Evolutionary conservation across 92 coral and sea anemone species (phyloP), one percentile per base, ranked within the genome.

Genomic region (Siderastrea radians): DNA sequence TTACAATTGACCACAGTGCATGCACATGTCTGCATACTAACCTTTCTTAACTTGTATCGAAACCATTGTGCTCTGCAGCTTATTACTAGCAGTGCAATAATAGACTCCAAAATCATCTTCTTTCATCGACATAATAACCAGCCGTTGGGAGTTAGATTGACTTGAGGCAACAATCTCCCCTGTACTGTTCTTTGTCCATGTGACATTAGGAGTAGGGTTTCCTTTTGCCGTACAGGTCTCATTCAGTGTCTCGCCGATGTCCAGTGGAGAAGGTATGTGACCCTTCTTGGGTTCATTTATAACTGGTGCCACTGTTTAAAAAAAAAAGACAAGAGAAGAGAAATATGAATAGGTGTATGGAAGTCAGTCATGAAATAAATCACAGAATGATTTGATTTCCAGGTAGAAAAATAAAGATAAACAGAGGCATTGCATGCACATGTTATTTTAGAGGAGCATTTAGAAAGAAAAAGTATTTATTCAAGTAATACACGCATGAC

Each of bases 81-180:
- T n/a, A 91, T 94, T 94, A 68, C 80, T 84, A 47, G 97, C 97
- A 80, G 86, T 84, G 72, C 97, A 94, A 15, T 81, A 68, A 86
- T 92, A 94, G 68, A 71, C 78, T 6, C 91, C 51, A 26, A 26
- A 26, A 26, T 26, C 38, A 26, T 26, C 38, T 26, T 26, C 38
- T 26, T 26, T 26, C 38, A 86, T 80, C 4, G 92, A 59, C 10
- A 26, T 75, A 55, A 89, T 75, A 14, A 57, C 54, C 61, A 94
- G 76, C 73, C 76, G 91, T 16, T 60, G 50, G 4, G 85, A 44
- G 58, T 71, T 13, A 3, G 49, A 62, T 12, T 3, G 16, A 17
- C 57, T 49, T 12, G 68, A 66, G 13, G 26, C 63, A 6, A 84
- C 44, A 2, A 63, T 10, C 75, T 68, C 26, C 15, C 65, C 87